phyloP scores from a whole-genome alignment of 2,888 invertebrate species.

The Eulithis prunata region DNA sequence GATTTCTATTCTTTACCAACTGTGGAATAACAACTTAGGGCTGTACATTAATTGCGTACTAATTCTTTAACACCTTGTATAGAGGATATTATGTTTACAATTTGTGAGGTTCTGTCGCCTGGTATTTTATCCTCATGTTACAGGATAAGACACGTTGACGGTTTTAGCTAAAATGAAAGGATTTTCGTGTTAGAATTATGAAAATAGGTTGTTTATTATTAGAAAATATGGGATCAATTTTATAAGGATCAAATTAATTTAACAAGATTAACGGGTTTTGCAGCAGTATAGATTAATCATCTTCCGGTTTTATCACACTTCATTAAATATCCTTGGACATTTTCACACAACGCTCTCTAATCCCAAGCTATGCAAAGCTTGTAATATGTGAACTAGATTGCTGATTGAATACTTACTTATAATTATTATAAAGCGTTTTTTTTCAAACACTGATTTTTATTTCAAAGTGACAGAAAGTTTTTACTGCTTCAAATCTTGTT shows the following conservation, averaged over 20 bases:
- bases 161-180: constrained; percentile 40
- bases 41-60: neutral
- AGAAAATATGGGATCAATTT: constrained; percentile 11
- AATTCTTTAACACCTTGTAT: constrained; percentile 2
- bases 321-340: no score
- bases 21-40: no score
- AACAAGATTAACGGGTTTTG: neutral
- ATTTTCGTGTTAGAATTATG: constrained; percentile 27
- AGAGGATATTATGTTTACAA: constrained; percentile 38
- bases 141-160: constrained; percentile 41
- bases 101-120: constrained; percentile 35
- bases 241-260: neutral
- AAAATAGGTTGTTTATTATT: constrained; percentile 19
- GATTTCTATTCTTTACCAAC: no score
- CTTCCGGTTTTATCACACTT: no score
- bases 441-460: no score
- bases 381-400: no score
- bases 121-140: constrained; percentile 39
- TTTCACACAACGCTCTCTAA: no score
- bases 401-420: no score
- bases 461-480: no score
- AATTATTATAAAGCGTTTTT: no score
- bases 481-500: no score
- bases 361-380: no score
- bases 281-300: neutral